These are phyloP conservation scores for Ophiodon elongatus DNA, from an alignment of 2,113 vertebrate species.

Conservation along the genomic window DNA sequence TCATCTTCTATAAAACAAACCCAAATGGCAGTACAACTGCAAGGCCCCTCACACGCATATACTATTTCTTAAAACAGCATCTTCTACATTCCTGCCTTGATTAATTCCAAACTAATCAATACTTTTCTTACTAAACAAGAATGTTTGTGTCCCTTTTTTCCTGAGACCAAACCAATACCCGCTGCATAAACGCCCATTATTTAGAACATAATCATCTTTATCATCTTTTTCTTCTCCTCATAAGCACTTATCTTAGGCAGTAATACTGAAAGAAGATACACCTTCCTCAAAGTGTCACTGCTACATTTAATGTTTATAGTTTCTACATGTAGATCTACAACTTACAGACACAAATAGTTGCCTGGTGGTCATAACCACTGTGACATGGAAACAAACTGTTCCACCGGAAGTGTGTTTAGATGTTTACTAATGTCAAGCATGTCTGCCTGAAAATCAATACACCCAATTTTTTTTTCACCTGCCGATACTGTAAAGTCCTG, in stretches of 20 bases:
- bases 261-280: not conserved
- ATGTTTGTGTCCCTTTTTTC: not conserved
- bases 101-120: too few relatives aligned
- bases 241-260: not conserved
- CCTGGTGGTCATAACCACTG: not conserved
- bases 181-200: not conserved
- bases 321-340: constrained; percentile 35
- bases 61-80: not conserved
- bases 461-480: constrained; percentile 20
- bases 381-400: constrained; percentile 41
- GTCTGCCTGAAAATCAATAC: constrained; percentile 34
- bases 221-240: not conserved
- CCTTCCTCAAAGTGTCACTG: not conserved
- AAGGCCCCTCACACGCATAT: not conserved
- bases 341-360: constrained; percentile 14
- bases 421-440: constrained; percentile 36
- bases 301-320: constrained; percentile 16
- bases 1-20: constrained; percentile 4
- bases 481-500: not conserved
- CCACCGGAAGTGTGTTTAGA: constrained; percentile 25
- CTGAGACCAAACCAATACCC: not conserved
- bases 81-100: not conserved
- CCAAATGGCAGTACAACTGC: not conserved
- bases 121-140: too few relatives aligned
- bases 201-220: not conserved